phyloP scores from a whole-genome alignment of 1,140 invertebrate species.

The Drosophila elegans region DNA sequence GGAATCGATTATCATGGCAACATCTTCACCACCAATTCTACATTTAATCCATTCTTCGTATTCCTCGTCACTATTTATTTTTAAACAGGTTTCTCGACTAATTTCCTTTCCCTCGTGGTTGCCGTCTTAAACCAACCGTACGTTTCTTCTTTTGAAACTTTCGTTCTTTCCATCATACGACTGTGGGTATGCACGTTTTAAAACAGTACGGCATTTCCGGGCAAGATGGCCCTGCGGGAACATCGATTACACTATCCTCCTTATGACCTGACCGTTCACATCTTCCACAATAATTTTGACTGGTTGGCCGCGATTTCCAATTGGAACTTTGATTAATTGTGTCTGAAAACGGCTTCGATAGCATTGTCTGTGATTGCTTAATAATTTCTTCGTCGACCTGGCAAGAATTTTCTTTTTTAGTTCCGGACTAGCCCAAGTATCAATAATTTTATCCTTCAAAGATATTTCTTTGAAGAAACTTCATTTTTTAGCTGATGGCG shows the following conservation, averaged over 20 bases:
- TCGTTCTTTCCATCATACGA: too few relatives aligned
- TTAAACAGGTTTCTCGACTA: neutral
- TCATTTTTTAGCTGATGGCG: neutral
- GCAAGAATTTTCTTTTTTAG: too few relatives aligned
- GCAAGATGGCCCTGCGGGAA: neutral
- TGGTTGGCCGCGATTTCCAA: neutral
- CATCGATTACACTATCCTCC: neutral
- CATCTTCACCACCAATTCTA: neutral
- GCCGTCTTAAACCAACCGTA: neutral
- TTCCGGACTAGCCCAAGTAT: neutral
- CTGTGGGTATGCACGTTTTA: too few relatives aligned
- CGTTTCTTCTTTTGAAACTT: too few relatives aligned
- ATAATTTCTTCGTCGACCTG: too few relatives aligned
- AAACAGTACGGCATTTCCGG: too few relatives aligned
- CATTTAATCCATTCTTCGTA: neutral
- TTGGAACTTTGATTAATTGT: neutral
- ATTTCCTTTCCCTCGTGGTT: neutral
- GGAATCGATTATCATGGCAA: neutral
- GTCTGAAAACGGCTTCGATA: neutral
- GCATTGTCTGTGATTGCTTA: neutral
- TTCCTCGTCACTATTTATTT: neutral
- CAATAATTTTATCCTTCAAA: neutral
- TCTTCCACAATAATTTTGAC: too few relatives aligned
- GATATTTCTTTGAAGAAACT: constrained; percentile 3
- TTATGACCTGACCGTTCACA: too few relatives aligned